Percentiles rank a stretch among this genome's conserved stretches.
Conservation (phyloP, 1,140 invertebrate species). For the Phenacoccus solenopsis region DNA sequence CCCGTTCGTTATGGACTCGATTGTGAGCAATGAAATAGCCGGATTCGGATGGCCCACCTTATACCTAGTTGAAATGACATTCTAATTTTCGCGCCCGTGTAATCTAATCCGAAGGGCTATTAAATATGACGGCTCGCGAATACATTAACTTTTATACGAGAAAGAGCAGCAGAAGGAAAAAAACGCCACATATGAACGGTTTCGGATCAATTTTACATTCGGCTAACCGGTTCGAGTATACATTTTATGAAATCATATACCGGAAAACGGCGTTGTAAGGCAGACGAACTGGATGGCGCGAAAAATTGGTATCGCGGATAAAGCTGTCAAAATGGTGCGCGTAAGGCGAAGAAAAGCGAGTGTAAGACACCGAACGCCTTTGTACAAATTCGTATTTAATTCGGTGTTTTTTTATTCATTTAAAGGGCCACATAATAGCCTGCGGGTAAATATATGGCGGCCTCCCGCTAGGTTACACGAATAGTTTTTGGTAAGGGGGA, state of each 20-base stretch:
- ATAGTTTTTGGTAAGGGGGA: neutral
- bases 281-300: too few relatives aligned
- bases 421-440: constrained; percentile 10
- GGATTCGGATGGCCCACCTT: too few relatives aligned
- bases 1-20: too few relatives aligned
- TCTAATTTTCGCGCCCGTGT: too few relatives aligned
- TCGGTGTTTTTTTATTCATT: neutral
- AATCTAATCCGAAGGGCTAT: too few relatives aligned
- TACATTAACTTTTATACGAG: too few relatives aligned
- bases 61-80: too few relatives aligned
- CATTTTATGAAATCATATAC: neutral
- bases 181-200: too few relatives aligned
- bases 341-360: neutral
- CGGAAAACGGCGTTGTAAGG: neutral
- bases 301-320: neutral
- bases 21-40: too few relatives aligned
- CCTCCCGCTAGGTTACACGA: neutral
- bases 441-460: neutral
- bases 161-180: too few relatives aligned
- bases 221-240: neutral
- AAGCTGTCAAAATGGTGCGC: neutral
- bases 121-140: too few relatives aligned
- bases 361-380: constrained; percentile 7
- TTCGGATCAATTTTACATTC: neutral
- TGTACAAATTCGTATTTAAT: neutral